Conservation (phyloP, 53 echinoderm and acorn worm genomes). For the Mesocentrotus franciscanus region DNA sequence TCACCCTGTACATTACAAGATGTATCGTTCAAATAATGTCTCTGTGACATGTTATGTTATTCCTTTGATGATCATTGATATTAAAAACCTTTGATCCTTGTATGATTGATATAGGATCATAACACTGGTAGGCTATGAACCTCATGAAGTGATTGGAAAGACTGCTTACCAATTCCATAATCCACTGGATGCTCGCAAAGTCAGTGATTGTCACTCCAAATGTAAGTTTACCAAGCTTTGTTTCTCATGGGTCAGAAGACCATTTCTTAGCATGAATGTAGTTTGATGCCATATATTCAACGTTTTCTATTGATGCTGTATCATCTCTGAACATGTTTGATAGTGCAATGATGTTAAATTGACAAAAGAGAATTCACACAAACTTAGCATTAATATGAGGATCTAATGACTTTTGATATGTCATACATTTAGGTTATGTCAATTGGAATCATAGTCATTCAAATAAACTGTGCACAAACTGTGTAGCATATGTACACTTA, state of each 20-base stretch:
- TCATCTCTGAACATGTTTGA: background rate
- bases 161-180: constrained; percentile 99
- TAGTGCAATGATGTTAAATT: no score
- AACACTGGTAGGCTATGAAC: constrained; percentile 97
- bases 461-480: no score
- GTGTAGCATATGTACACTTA: no score
- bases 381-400: no score
- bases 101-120: constrained; percentile 77
- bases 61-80: background rate
- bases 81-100: background rate
- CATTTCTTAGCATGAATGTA: no score
- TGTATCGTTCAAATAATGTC: no score
- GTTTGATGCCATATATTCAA: no score
- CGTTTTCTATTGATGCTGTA: no score
- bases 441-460: no score
- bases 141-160: constrained; percentile 97
- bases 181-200: constrained; percentile 93
- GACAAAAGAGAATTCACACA: background rate
- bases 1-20: background rate
- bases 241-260: background rate
- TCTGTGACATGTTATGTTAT: background rate
- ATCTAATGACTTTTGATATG: no score
- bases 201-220: constrained; percentile 97
- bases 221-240: constrained; percentile 72
- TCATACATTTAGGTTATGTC: no score